Evolutionary conservation across 2,797 vertebrate species (phyloP).

Genomic region (Amniataba percoides): DNA sequence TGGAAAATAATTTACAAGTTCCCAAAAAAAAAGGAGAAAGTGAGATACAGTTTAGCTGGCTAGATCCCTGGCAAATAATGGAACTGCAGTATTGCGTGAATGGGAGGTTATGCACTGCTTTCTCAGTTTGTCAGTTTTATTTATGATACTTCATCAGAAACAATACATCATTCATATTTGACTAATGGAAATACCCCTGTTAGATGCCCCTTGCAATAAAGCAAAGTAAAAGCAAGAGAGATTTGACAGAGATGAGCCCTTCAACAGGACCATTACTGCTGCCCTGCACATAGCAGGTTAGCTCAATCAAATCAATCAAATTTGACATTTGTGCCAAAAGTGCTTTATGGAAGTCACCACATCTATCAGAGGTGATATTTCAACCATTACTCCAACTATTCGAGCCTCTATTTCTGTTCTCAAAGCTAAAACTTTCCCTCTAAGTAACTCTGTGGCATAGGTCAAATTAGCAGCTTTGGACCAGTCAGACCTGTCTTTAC

Average conservation of each 20-base stretch:
- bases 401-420: constrained; percentile 19
- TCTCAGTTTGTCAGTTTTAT: constrained; percentile 7
- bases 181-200: constrained; percentile 19
- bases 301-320: constrained; percentile 36
- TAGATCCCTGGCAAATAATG: constrained; percentile 12
- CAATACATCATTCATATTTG: constrained; percentile 24
- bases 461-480: constrained; percentile 12
- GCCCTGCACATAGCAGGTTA: neutral
- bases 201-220: constrained; percentile 15
- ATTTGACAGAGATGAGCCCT: constrained; percentile 19
- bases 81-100: neutral
- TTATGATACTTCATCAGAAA: constrained; percentile 14
- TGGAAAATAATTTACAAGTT: constrained; percentile 27
- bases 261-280: constrained; percentile 13
- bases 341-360: constrained; percentile 22
- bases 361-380: constrained; percentile 23
- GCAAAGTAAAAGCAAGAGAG: constrained; percentile 10
- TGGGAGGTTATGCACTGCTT: constrained; percentile 1
- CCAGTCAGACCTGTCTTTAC: neutral
- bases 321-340: constrained; percentile 32
- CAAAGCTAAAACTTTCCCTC: neutral
- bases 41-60: constrained; percentile 17
- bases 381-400: neutral
- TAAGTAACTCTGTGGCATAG: neutral
- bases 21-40: constrained; percentile 11